phyloP scores from a whole-genome alignment of 2,113 vertebrate genomes.

The Pogona vitticeps region DNA sequence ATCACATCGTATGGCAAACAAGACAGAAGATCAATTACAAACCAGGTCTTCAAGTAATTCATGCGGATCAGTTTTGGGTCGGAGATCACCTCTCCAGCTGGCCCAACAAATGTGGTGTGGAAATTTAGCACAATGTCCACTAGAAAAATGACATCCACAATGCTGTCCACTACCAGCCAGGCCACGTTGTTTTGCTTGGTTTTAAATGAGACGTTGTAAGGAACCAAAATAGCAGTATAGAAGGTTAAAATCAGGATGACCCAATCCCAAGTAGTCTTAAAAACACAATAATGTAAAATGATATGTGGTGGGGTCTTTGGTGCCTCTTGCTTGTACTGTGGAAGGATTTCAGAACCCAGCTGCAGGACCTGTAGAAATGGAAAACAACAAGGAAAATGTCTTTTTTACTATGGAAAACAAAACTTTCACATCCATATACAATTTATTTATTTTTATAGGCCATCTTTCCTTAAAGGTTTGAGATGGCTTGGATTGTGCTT shows the following conservation, averaged over 20 bases:
- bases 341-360: slow-evolving; percentile 95
- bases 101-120: slow-evolving; percentile 96
- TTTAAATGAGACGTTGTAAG: slow-evolving; percentile 98
- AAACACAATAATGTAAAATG: slow-evolving; percentile 96
- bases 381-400: slow-evolving; percentile 45
- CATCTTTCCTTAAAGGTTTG: neutral
- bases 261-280: slow-evolving; percentile 99
- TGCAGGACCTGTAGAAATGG: slow-evolving; percentile 86
- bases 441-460: slow-evolving; percentile 2
- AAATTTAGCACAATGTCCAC: slow-evolving; percentile 98
- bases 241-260: slow-evolving; percentile 98
- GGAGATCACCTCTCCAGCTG: slow-evolving; percentile 95
- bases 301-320: slow-evolving; percentile 97
- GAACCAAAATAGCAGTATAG: slow-evolving; percentile 97
- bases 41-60: slow-evolving; percentile 99
- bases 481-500: neutral
- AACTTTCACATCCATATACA: slow-evolving; percentile 14
- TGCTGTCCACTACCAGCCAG: slow-evolving; percentile 97
- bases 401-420: slow-evolving; percentile 3
- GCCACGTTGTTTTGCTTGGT: slow-evolving; percentile 98
- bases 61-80: slow-evolving; percentile 97
- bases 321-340: slow-evolving; percentile 97
- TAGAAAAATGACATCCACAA: slow-evolving; percentile 96
- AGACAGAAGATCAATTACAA: slow-evolving; percentile 96
- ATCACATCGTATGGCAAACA: slow-evolving; percentile 97